These are phyloP conservation scores for Homarus gammarus DNA, from an alignment of 2,888 invertebrate genomes.

Conservation along the genomic window DNA sequence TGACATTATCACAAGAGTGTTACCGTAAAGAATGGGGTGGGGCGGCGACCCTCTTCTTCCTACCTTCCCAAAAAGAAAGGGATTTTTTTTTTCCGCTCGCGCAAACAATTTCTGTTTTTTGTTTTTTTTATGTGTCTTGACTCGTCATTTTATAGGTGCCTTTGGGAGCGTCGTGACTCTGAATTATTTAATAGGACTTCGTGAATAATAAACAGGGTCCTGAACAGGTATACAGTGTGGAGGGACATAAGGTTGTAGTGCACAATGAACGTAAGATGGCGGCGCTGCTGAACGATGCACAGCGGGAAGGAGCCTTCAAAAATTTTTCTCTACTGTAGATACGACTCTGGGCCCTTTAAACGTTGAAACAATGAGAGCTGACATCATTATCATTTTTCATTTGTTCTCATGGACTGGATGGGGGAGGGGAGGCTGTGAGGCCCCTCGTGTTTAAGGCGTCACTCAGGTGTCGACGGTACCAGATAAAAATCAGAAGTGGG, in stretches of 20 bases:
- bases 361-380: conserved; percentile 57
- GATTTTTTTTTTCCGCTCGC: no score
- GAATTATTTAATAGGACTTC: no score
- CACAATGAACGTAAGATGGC: background rate
- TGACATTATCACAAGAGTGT: conserved; percentile 58
- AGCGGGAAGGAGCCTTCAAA: background rate
- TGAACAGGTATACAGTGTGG: background rate
- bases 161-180: no score
- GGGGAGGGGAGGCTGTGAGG: conserved; percentile 2
- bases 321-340: conserved; percentile 51
- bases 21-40: conserved; percentile 45
- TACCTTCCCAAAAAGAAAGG: background rate
- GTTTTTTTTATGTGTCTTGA: no score
- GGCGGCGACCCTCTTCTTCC: background rate
- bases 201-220: background rate
- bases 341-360: conserved; percentile 48
- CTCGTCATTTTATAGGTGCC: no score
- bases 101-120: no score
- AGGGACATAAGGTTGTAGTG: background rate
- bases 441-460: conserved; percentile 21
- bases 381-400: conserved; percentile 69
- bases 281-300: conserved; percentile 8
- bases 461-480: conserved; percentile 5
- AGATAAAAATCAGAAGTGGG: conserved; percentile 9
- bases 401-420: conserved; percentile 49